Conservation (phyloP, 2,113 vertebrate genomes). For the Rhea pennata region DNA sequence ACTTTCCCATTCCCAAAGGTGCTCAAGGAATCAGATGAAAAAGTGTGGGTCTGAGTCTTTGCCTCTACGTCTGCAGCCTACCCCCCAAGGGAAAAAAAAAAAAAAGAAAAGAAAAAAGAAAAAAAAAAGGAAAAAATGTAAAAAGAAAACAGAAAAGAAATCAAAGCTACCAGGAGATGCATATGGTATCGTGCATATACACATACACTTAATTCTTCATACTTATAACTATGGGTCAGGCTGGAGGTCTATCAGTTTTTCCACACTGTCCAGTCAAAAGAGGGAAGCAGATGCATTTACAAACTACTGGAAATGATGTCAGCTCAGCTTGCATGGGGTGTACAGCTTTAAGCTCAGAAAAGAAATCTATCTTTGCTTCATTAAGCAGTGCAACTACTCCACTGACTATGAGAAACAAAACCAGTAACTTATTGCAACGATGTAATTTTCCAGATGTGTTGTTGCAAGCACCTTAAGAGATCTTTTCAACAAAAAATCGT, state of each 20-base stretch:
- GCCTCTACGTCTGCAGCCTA: not conserved
- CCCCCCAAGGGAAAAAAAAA: no score
- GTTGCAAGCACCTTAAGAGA: not conserved
- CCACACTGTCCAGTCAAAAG: not conserved
- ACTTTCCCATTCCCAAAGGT: not conserved
- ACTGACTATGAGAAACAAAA: not conserved
- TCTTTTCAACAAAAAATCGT: slow-evolving; percentile 15
- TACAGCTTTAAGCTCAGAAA: not conserved
- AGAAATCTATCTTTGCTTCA: not conserved
- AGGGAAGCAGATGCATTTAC: not conserved
- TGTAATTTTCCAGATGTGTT: not conserved
- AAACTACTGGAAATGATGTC: not conserved
- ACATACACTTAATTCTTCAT: not conserved
- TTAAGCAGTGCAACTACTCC: not conserved
- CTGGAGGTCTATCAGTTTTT: not conserved
- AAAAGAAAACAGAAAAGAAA: not conserved
- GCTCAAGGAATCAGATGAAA: not conserved
- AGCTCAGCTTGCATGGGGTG: not conserved
- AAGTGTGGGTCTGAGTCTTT: not conserved
- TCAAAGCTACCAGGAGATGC: not conserved
- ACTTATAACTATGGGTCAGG: not conserved
- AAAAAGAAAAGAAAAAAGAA: no score
- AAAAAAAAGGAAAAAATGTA: no score
- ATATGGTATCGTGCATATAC: not conserved
- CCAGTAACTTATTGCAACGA: not conserved